Conservation (phyloP, 2,888 invertebrate genomes). For the Galerucella nymphaeae region DNA sequence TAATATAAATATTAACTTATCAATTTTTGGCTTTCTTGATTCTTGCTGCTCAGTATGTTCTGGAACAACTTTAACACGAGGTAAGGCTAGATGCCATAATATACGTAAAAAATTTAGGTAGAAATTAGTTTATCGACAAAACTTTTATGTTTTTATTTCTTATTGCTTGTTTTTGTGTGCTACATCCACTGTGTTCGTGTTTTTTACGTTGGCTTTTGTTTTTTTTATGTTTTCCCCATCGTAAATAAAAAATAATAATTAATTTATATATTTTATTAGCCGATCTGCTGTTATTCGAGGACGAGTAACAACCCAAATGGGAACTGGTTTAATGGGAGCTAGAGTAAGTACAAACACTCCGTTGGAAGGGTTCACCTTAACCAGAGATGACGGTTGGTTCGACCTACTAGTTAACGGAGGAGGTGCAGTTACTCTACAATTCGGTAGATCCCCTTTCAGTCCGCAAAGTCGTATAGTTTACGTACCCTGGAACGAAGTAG, state of each 20-base stretch:
- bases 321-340: slow-evolving; percentile 94
- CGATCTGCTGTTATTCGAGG: slow-evolving; percentile 98
- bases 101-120: slow-evolving; percentile 39
- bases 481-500: slow-evolving; percentile 98
- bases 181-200: slow-evolving; percentile 63
- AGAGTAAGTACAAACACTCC: slow-evolving; percentile 94
- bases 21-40: slow-evolving; percentile 58
- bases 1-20: slow-evolving; percentile 42
- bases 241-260: not conserved
- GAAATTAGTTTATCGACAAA: slow-evolving; percentile 45
- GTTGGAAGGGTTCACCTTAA: slow-evolving; percentile 95
- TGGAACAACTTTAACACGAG: slow-evolving; percentile 99
- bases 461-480: slow-evolving; percentile 88
- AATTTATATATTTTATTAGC: slow-evolving; percentile 66
- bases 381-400: slow-evolving; percentile 94
- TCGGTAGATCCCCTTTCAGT: slow-evolving; percentile 91
- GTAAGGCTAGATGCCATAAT: slow-evolving; percentile 74
- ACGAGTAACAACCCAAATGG: slow-evolving; percentile 89
- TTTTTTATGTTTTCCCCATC: slow-evolving; percentile 31
- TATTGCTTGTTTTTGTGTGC: slow-evolving; percentile 47
- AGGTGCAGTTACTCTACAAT: slow-evolving; percentile 93
- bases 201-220: slow-evolving; percentile 60
- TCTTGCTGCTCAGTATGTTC: slow-evolving; percentile 94
- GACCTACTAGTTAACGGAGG: slow-evolving; percentile 99
- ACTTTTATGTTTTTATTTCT: slow-evolving; percentile 43